Evolutionary conservation across 1,140 invertebrate genomes (phyloP), one percentile per base, ranked within the genome.

Genomic region (Camponotus pennsylvanicus): DNA sequence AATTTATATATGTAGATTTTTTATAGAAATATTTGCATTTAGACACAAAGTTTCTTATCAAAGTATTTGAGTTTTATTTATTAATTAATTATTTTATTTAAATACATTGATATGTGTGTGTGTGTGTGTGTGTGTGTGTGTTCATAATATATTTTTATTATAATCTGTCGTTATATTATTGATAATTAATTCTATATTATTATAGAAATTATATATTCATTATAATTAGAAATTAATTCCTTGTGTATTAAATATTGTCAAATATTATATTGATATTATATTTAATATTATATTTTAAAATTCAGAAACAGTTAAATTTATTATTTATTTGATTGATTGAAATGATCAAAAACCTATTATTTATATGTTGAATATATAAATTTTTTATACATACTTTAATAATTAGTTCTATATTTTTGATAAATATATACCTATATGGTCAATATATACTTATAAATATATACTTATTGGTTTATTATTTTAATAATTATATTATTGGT

Each of bases 191-290:
- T 70, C 21, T 42, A 27, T n/a, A 8, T 70, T 57, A 42, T 27
- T 27, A 27, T 27, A 27, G 27, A 27, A 27, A 27, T 27, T 27
- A 27, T 27, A 27, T 27, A 1, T 57, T 9, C 11, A 45, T 45
- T 45, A 13, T 40, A 78, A 78, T 52, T 66, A 70, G 21, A 70
- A 70, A 80, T 69, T 69, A 57, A 79, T 79, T 67, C 21, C 7
- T 40, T 64, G n/a, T 8, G 2, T 34, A 2, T 67, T 79, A 55
- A 67, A 40, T 55, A 15, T 13, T 55, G 37, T 55, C 55, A 57
- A 9, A 70, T 21, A 32, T 27, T 27, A 27, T 27, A 27, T 27
- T 27, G 27, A 27, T 27, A 27, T 27, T 27, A 27, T 27, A 27
- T 27, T 27, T 27, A 27, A 27, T 27, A 27, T 1, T 27, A 27